Evolutionary conservation across 2,113 vertebrate genomes (phyloP).

Genomic region (Dicaeum eximium): DNA sequence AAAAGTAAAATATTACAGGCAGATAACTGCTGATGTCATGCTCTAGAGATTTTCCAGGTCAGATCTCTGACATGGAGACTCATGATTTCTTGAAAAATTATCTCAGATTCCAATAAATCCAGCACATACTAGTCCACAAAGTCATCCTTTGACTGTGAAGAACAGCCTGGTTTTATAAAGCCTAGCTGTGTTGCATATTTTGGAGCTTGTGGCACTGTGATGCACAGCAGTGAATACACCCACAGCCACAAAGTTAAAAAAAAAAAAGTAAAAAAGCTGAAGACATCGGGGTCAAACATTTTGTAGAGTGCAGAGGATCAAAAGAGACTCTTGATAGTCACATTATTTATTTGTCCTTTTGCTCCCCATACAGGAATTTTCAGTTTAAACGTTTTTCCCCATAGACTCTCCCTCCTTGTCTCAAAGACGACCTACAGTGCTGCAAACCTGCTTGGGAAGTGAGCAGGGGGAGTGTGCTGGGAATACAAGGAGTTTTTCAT

Average conservation of each 20-base stretch:
- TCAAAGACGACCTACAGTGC: neutral
- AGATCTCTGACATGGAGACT: neutral
- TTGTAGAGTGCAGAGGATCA: neutral
- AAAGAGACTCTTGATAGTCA: neutral
- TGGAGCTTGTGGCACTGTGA: neutral
- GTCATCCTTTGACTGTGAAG: neutral
- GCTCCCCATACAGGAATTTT: neutral
- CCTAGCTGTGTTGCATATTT: neutral
- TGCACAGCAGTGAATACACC: neutral
- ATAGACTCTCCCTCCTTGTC: fast-evolving
- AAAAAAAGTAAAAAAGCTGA: neutral
- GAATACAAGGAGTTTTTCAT: neutral
- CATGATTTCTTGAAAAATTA: neutral
- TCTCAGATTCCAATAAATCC: neutral
- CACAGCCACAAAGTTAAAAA: neutral
- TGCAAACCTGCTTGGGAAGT: neutral
- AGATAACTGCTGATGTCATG: neutral
- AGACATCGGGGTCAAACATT: neutral
- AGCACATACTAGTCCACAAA: neutral
- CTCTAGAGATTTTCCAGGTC: neutral
- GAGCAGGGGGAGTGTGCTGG: neutral
- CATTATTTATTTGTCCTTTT: neutral
- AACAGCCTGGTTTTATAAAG: neutral
- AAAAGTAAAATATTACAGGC: neutral
- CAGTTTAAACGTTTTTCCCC: neutral